Percentiles rank a stretch among this genome's conserved stretches.
phyloP scores from a whole-genome alignment of 2,797 vertebrate genomes.

The Acomys russatus region DNA sequence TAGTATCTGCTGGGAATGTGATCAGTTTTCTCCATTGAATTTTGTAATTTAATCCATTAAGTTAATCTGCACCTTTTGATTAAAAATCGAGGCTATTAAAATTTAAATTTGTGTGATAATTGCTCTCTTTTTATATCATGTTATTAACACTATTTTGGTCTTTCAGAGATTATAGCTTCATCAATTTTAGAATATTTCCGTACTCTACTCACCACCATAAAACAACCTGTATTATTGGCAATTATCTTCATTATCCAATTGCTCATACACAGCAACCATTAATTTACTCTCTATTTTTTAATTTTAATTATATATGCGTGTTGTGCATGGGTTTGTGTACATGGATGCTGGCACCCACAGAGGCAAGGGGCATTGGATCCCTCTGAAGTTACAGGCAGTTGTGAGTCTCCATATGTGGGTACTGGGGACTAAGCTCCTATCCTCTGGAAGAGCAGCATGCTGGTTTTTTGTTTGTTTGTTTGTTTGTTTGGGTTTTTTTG shows the following conservation, averaged over 20 bases:
- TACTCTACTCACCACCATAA: not conserved
- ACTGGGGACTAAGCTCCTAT: not conserved
- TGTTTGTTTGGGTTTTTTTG: too few species aligned
- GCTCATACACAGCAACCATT: not conserved
- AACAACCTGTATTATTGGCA: not conserved
- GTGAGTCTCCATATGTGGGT: not conserved
- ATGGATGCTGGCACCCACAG: not conserved
- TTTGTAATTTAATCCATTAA: not conserved
- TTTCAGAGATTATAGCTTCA: not conserved
- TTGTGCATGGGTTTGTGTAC: not conserved
- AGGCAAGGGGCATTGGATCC: not conserved
- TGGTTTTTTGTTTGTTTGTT: not conserved
- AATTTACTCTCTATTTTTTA: not conserved
- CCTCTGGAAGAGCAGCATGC: not conserved
- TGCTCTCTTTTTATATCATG: not conserved
- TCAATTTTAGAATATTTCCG: constrained; percentile 44
- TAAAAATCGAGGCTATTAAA: not conserved
- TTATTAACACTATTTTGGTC: not conserved
- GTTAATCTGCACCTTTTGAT: not conserved
- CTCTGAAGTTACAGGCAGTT: not conserved
- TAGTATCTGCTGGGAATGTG: not conserved
- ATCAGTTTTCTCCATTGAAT: not conserved
- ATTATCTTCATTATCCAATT: not conserved
- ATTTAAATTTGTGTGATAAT: not conserved
- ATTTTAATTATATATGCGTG: not conserved